These are phyloP conservation scores for Metopolophium dirhodum DNA, from an alignment of 1,140 invertebrate genomes.

Conservation along the genomic window DNA sequence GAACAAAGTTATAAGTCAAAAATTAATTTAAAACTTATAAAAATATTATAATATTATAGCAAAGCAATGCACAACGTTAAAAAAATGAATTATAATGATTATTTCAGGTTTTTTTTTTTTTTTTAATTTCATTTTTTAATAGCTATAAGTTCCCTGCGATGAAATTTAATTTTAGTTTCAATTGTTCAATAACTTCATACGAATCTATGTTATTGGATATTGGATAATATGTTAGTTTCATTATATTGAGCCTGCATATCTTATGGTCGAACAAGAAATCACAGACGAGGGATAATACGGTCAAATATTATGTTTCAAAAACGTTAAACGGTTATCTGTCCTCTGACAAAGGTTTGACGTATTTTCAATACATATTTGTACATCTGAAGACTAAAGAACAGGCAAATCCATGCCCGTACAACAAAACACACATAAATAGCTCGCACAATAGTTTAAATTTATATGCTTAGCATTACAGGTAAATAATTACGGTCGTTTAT, in stretches of 20 bases:
- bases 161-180: not conserved
- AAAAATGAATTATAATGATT: not conserved
- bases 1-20: too few relatives aligned
- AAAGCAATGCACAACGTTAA: not conserved
- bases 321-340: not conserved
- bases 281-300: not conserved
- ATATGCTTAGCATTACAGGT: not conserved
- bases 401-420: not conserved
- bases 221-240: not conserved
- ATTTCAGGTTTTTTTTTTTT: fast-evolving
- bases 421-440: not conserved
- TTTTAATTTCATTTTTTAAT: not conserved
- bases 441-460: not conserved
- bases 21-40: not conserved
- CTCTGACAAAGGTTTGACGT: not conserved
- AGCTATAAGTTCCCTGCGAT: not conserved
- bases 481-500: not conserved
- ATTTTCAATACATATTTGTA: not conserved
- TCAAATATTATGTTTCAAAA: not conserved
- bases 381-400: not conserved
- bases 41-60: not conserved
- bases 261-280: not conserved
- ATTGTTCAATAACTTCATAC: not conserved
- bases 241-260: not conserved
- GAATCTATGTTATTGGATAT: not conserved